Evolutionary conservation across 2,797 vertebrate genomes (phyloP), one percentile per base, ranked within the genome.

Genomic region (Xenops minutus): DNA sequence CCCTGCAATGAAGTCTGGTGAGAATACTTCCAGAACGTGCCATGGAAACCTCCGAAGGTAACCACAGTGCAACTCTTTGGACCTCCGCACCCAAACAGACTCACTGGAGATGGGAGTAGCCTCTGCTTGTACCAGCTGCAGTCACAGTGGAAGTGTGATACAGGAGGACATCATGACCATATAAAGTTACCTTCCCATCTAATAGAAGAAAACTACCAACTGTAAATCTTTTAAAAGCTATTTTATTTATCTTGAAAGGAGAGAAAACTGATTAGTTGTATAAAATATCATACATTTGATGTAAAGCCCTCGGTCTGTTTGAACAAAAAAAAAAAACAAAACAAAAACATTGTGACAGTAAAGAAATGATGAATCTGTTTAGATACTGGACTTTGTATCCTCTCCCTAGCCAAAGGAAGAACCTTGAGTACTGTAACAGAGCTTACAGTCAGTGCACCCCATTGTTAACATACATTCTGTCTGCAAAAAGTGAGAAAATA

Each of bases 161-260:
- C 8, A 46, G 22, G 9, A 63, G 48, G 41, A 44, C 52, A 30
- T 23, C 32, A 9, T 22, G 23, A 76, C 26, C 37, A 17, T 8
- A 27, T 4, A 16, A 36, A 77, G 32, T 37, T 4, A 3, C 32
- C 32, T 37, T 56, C 69, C 55, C 62, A 23, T 36, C 55, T 36
- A 81, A 59, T 30, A 30, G 27, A 85, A 84, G 14, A 23, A 80
- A 85, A 78, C 21, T 30, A 63, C 46, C 51, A 52, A 89, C 44
- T 69, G 20, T 39, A 30, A 71, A 36, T 91, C 81, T 93, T 96
- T 97, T 93, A 91, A 92, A 95, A 97, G 95, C 95, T 97, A 94
- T 95, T 98, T 98, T 98, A 98, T 98, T 98, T 94, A 85, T 86
- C 76, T 96, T 95, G 96, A 97, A 98, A 97, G 87, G 88, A 91